A percentile compares a stretch with the other conserved stretches of the same genome.
Conservation (phyloP, 2,797 vertebrate species). For the Sebastes umbrosus region DNA sequence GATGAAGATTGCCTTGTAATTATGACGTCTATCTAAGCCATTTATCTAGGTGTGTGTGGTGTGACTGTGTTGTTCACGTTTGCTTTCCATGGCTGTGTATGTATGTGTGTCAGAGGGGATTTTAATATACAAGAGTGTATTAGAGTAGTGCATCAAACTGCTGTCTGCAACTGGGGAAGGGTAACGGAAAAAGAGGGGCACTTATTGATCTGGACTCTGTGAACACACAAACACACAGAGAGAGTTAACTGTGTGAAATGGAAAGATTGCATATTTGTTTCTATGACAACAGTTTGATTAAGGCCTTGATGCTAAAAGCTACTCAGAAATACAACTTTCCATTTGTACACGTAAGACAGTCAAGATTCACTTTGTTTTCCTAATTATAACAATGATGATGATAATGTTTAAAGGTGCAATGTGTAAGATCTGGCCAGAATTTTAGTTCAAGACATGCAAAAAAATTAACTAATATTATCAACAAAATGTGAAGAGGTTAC, state of each 20-base stretch:
- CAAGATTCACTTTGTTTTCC: neutral
- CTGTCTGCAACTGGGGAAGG: neutral
- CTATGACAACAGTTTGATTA: constrained; percentile 27
- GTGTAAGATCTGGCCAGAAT: too few species aligned
- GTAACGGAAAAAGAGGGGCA: neutral
- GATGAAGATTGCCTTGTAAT: constrained; percentile 46
- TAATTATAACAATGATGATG: neutral
- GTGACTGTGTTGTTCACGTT: neutral
- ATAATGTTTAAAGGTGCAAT: too few species aligned
- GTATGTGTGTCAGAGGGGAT: neutral
- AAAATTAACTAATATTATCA: too few species aligned
- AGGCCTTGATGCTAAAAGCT: neutral
- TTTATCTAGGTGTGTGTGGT: constrained; percentile 1
- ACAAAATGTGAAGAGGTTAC: too few species aligned
- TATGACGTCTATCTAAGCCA: constrained; percentile 24
- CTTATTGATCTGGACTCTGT: constrained; percentile 36
- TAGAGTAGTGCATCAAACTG: neutral
- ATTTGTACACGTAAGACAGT: neutral
- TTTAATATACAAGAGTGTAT: neutral
- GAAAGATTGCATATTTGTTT: constrained; percentile 22
- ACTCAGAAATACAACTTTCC: neutral
- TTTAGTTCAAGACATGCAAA: too few species aligned
- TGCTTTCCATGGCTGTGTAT: neutral
- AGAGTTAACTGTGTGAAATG: constrained; percentile 18
- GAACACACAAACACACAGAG: neutral